These are phyloP conservation scores for Micoletzkya japonica DNA, from an alignment of 2,888 invertebrate species.

Conservation along the genomic window DNA sequence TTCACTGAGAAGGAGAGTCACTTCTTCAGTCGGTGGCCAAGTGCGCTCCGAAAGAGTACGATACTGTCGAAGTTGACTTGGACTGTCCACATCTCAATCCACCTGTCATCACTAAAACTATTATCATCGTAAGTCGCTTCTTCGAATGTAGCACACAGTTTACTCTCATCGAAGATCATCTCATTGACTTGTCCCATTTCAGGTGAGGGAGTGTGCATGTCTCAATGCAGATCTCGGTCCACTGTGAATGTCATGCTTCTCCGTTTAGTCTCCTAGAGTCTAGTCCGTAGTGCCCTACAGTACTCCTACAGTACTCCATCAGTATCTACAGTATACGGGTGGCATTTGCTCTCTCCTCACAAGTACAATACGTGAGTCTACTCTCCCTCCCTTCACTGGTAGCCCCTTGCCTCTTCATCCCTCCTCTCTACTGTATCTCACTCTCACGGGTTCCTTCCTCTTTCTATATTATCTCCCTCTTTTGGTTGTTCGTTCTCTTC, in stretches of 20 bases:
- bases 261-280: neutral
- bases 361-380: too few relatives aligned
- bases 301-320: too few relatives aligned
- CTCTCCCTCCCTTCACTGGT: neutral
- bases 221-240: constrained; percentile 4
- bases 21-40: constrained; percentile 4
- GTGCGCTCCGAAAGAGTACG: constrained; percentile 12
- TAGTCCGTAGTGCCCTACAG: too few relatives aligned
- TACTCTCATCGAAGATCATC: neutral
- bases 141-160: too few relatives aligned
- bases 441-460: neutral
- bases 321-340: too few relatives aligned
- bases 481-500: neutral
- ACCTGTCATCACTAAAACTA: neutral
- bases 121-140: constrained; percentile 22
- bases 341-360: too few relatives aligned
- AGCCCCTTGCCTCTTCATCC: neutral
- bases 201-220: constrained; percentile 14
- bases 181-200: neutral
- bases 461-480: neutral
- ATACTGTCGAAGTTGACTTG: constrained; percentile 4
- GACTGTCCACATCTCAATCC: constrained; percentile 11
- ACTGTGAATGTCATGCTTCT: neutral
- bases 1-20: neutral
- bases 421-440: constrained; percentile 11